Evolutionary conservation across 2,888 invertebrate genomes (phyloP), one percentile per base, ranked within the genome.

Genomic region (Autographa gamma): DNA sequence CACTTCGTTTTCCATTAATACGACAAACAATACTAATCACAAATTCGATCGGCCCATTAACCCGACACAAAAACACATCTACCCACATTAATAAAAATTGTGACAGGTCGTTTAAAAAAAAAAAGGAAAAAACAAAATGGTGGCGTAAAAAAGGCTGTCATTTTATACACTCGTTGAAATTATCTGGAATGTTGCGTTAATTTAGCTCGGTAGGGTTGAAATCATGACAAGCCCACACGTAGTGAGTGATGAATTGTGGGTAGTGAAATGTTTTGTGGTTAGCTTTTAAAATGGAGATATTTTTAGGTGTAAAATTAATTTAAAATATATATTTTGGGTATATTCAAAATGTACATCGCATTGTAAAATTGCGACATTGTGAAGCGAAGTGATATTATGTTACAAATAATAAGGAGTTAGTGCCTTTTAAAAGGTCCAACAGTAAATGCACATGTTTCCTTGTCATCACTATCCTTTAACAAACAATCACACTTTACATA

Each of bases 151-250:
- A 83, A 72, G 11, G 79, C 62, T 83, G 79, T 82, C 77, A 75
- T 80, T 80, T 78, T 32, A 73, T 69, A 80, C 73, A 80, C 56
- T 64, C 71, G 71, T 76, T 80, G 84, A 82, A 84, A 83, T 83
- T 82, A 82, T 79, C 70, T 64, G 79, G 76, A 84, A 79, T 73
- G 78, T 65, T 64, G 66, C 73, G 76, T 82, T 82, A 78, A 83
- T 83, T 80, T 71, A 74, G 77, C 78, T 58, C 18, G 62, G 73
- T 73, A 68, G 74, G 78, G 78, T 71, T 68, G 67, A 71, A 71
- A 78, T 73, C 78, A 69, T 81, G 79, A 75, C 73, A 74, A 8
- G 13, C 54, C 66, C 63, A 54, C 68, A 77, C 76, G 56, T 3
- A 19, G 38, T 68, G 63, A 63, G 76, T 77, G 68, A 77, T 77